Base-by-base conservation (phyloP, 2,113 vertebrate species). In the Conger conger region DNA sequence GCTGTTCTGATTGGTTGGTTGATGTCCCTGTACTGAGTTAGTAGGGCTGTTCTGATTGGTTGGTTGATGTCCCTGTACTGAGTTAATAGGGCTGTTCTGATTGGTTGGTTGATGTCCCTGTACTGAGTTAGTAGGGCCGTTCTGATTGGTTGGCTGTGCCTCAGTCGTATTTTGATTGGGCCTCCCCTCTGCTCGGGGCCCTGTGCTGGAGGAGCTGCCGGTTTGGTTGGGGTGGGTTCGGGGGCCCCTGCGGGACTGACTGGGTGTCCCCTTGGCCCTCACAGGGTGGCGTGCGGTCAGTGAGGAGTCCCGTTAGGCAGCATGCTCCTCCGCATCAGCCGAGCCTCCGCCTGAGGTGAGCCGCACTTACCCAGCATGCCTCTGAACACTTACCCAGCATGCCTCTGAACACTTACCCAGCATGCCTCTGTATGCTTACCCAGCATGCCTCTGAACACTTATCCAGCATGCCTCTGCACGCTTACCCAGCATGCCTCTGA, bases 341-440 rank as follows among this genome's bases (percentile, higher is more conserved):
- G 86, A 89, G 85, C 84, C 36, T 86, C 89, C 85, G 86, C 88
- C 90, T 92, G 93, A 94, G 93, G 94, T 93, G 88, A 91, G 93
- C 57, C 3, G 57, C 7, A 1, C 57, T 60, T 50, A 50, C 45
- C 45, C 45, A 50, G 4, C 45, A 50, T 50, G 45, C 45, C 3
- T 11, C 45, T 50, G 45, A 6, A 50, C 4, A 11, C 4, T 9
- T 50, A 8, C 1, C 1, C 4, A 50, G 45, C 4, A 50, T 50
- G 45, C 45, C 3, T 11, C 45, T 50, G 45, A 6, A 50, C 7
- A 1, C 57, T 60, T 50, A 50, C 45, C 45, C 45, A 50, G 4
- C 45, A 50, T 50, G 45, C 45, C 3, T 11, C 45, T 50, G 45
- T 13, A 50, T 1, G 9, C 4, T 9, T 50, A 8, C 1, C 1